These are phyloP conservation scores for Boulengeromyrus knoepffleri DNA, from an alignment of 2,113 vertebrate genomes.

Conservation along the genomic window DNA sequence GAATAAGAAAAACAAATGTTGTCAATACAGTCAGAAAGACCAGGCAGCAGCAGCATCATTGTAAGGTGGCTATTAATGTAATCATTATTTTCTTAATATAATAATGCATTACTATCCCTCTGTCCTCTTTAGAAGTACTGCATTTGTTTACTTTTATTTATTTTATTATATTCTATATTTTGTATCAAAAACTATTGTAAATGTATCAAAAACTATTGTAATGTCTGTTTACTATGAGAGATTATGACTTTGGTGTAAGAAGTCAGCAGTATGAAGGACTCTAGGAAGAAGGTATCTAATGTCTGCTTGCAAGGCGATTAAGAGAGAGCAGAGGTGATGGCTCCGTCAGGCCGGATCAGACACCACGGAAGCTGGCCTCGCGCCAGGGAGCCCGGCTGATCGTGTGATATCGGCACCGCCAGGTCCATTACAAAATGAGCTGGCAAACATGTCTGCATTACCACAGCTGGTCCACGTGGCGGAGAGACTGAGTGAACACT, in stretches of 20 bases:
- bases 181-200: background rate
- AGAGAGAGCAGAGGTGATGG: background rate
- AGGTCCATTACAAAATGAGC: background rate
- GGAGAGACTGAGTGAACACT: background rate
- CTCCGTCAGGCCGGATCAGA: background rate
- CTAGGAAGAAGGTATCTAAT: background rate
- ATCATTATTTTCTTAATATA: background rate
- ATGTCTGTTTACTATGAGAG: background rate
- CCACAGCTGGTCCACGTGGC: background rate
- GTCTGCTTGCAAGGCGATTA: background rate
- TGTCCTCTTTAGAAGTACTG: background rate
- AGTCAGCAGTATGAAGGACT: background rate
- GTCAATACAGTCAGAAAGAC: background rate
- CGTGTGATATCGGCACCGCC: background rate
- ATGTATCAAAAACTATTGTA: background rate
- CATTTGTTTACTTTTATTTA: background rate
- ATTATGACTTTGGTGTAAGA: background rate
- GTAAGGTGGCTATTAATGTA: background rate
- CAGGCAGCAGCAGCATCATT: background rate
- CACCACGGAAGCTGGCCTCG: background rate
- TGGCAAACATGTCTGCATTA: background rate
- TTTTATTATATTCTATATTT: background rate
- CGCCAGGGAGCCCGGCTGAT: background rate
- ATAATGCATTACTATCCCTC: background rate
- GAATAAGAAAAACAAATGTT: background rate